These are phyloP conservation scores for Grapholita molesta DNA, from an alignment of 1,140 invertebrate genomes.

Conservation along the genomic window DNA sequence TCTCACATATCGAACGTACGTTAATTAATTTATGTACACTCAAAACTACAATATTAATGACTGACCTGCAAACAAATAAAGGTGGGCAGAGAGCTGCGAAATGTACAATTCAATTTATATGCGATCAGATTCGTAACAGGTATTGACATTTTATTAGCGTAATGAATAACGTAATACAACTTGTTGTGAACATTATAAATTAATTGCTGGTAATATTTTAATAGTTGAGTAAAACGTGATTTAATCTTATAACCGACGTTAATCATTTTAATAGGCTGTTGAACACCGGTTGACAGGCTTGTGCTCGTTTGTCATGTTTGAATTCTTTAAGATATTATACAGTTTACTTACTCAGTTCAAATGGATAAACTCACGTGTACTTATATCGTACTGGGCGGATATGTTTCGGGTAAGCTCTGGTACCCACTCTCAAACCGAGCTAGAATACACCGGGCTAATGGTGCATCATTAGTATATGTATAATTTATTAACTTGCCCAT, in stretches of 20 bases:
- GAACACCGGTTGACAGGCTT: not conserved
- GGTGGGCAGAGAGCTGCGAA: not conserved
- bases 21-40: not conserved
- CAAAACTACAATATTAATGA: slow-evolving; percentile 8
- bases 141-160: slow-evolving; percentile 12
- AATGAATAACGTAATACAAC: slow-evolving; percentile 44
- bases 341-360: not conserved
- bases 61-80: not conserved
- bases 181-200: slow-evolving; percentile 47
- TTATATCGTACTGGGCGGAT: too few relatives aligned
- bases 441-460: too few relatives aligned
- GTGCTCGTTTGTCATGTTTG: not conserved
- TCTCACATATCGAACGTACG: not conserved
- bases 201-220: slow-evolving; percentile 34
- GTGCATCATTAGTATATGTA: too few relatives aligned
- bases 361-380: too few relatives aligned
- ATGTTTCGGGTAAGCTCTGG: too few relatives aligned
- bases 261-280: not conserved
- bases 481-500: too few relatives aligned
- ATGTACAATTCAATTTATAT: slow-evolving; percentile 3
- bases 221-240: slow-evolving; percentile 16
- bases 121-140: slow-evolving; percentile 2
- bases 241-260: not conserved
- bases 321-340: not conserved
- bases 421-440: too few relatives aligned